Evolutionary conservation across 2,797 vertebrate genomes (phyloP), one percentile per base, ranked within the genome.

Genomic region (Xenops minutus): DNA sequence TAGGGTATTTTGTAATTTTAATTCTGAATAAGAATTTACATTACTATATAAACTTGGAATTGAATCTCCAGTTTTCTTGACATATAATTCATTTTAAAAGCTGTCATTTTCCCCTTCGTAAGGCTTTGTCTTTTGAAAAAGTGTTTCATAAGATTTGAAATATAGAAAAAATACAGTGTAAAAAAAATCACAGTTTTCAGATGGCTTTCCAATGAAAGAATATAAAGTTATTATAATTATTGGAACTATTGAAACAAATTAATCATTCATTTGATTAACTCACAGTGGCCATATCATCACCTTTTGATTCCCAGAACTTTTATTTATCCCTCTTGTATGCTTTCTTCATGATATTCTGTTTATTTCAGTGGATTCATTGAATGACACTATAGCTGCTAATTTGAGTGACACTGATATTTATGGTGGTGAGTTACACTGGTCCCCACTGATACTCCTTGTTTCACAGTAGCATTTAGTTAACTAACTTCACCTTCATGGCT

Each of bases 331-430:
- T 95, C 67, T 73, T 91, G 30, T 98, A 97, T 97, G 97, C 98
- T 97, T 98, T 98, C 98, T 98, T 98, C 97, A 98, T 97, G 69
- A 97, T 98, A 97, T 98, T 98, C 97, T 98, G 96, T 98, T 98
- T 99, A 98, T 99, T 99, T 98, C 99, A 99, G 99, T 99, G 99
- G 99, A 99, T 99, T 98, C 99, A 98, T 98, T 99, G 98, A 99
- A 99, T 99, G 99, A 99, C 98, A 99, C 99, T 98, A 98, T 99
- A 98, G 98, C 98, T 98, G 99, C 98, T 99, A 99, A 99, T 98
- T 99, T 99, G 98, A 99, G 99, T 99, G 99, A 99, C 98, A 99
- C 99, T 98, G 99, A 99, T 98, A 98, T 99, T 98, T 99, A 98
- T 98, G 98, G 99, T 99, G 99, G 99, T 99, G 99, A 99, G 99